Evolutionary conservation across 1,140 invertebrate species (phyloP).

Genomic region (Eupeodes corollae): DNA sequence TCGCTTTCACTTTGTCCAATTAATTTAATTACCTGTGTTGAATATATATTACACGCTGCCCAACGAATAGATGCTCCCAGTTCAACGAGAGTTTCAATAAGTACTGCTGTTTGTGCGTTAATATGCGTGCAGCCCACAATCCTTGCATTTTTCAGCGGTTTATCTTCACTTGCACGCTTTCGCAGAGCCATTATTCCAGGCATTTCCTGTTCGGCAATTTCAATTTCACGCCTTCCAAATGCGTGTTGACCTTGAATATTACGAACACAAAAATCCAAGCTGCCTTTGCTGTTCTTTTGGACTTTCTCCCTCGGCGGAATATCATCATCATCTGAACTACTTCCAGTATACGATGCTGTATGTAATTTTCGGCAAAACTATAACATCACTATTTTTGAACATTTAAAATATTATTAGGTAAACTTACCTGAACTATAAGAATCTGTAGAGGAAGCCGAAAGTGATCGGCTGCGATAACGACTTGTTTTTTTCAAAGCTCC

Average conservation of each 20-base stretch:
- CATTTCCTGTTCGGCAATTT: constrained; percentile 98
- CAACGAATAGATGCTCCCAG: constrained; percentile 86
- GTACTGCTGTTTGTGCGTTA: constrained; percentile 92
- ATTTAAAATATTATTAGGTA: constrained; percentile 10
- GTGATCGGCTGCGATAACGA: constrained; percentile 72
- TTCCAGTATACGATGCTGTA: constrained; percentile 77
- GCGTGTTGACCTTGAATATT: constrained; percentile 84
- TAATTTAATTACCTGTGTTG: constrained; percentile 58
- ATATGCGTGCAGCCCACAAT: constrained; percentile 97
- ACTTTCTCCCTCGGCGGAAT: constrained; percentile 70
- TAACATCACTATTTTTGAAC: too few relatives aligned
- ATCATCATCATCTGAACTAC: constrained; percentile 70
- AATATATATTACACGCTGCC: constrained; percentile 98
- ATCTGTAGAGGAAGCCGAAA: constrained; percentile 87
- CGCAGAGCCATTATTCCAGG: constrained; percentile 91
- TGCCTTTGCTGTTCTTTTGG: constrained; percentile 67
- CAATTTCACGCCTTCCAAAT: constrained; percentile 90
- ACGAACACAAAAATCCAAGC: constrained; percentile 78
- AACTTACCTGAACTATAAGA: constrained; percentile 75
- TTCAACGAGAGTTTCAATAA: constrained; percentile 85
- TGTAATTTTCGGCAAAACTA: too few relatives aligned
- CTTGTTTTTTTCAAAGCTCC: constrained; percentile 73
- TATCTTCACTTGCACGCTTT: constrained; percentile 81
- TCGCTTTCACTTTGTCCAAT: constrained; percentile 4
- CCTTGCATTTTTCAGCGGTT: constrained; percentile 88